Conservation (phyloP, 2,888 invertebrate species). For the Autographa pulchrina region DNA sequence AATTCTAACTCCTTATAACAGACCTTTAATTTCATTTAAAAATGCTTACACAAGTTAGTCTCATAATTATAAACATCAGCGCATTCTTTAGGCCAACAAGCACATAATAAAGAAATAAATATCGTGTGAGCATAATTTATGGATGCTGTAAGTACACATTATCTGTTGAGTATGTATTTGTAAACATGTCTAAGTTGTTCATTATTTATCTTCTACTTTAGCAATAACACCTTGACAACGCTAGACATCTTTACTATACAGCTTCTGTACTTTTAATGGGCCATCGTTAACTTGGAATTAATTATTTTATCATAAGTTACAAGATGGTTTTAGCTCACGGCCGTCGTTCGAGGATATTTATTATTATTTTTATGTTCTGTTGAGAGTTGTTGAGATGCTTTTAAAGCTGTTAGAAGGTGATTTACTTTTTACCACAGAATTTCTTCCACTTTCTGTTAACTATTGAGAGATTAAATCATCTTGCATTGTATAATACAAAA, state of each 20-base stretch:
- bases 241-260: slow-evolving; percentile 62
- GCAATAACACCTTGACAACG: slow-evolving; percentile 64
- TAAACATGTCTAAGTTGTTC: slow-evolving; percentile 45
- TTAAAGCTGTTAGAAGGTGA: neutral
- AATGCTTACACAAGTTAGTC: slow-evolving; percentile 12
- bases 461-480: neutral
- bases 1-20: neutral
- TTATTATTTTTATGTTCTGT: slow-evolving; percentile 34
- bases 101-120: slow-evolving; percentile 35
- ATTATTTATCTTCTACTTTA: slow-evolving; percentile 56
- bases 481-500: too few species aligned
- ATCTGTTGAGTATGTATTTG: slow-evolving; percentile 21
- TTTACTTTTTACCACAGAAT: neutral
- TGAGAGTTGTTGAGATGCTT: neutral
- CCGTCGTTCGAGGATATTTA: slow-evolving; percentile 53
- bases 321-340: slow-evolving; percentile 67
- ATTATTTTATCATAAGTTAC: slow-evolving; percentile 65
- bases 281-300: slow-evolving; percentile 68
- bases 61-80: slow-evolving; percentile 22
- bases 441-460: neutral
- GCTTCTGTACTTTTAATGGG: slow-evolving; percentile 67
- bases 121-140: slow-evolving; percentile 17
- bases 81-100: slow-evolving; percentile 17
- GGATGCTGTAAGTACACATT: slow-evolving; percentile 27
- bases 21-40: slow-evolving; percentile 10